phyloP scores from a whole-genome alignment of 2,888 invertebrate species.

The Drosophila crucigera region DNA sequence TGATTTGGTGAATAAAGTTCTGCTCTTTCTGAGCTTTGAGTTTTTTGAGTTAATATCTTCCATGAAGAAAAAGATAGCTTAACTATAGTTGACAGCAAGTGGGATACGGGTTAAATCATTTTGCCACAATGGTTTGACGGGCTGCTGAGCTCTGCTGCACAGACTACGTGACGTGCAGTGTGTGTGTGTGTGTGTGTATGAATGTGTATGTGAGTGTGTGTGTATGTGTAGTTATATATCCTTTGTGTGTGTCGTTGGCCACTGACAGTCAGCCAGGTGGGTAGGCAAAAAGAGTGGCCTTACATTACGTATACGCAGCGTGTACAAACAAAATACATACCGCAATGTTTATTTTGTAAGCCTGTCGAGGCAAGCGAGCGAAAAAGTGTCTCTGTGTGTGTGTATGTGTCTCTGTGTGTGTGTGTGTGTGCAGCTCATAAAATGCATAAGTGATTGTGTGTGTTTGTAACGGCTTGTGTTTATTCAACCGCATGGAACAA shows the following conservation, averaged over 20 bases:
- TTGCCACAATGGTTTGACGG: conserved; percentile 55
- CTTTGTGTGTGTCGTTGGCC: conserved; percentile 46
- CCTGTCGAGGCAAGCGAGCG: conserved; percentile 75
- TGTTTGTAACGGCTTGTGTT: conserved; percentile 63
- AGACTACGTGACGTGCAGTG: conserved; percentile 39
- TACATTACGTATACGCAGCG: conserved; percentile 75
- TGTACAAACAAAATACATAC: conserved; percentile 76
- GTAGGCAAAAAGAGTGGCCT: conserved; percentile 61
- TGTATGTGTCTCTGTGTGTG: conserved; percentile 18
- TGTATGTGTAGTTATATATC: conserved; percentile 6
- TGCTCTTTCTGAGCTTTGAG: background rate
- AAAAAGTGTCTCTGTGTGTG: conserved; percentile 62
- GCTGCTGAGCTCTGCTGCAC: conserved; percentile 56
- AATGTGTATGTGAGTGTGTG: conserved; percentile 10
- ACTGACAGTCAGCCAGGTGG: conserved; percentile 61
- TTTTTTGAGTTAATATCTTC: background rate
- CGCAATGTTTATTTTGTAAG: conserved; percentile 78
- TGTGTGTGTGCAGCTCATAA: conserved; percentile 41
- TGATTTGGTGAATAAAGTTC: background rate
- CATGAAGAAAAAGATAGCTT: background rate
- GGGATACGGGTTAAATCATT: conserved; percentile 62
- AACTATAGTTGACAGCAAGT: conserved; percentile 18
- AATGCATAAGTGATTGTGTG: conserved; percentile 48
- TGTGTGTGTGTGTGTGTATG: conserved; percentile 22
- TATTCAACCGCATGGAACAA: conserved; percentile 78